Evolutionary conservation across 2,888 invertebrate genomes (phyloP).

Genomic region (Ceriagrion tenellum): DNA sequence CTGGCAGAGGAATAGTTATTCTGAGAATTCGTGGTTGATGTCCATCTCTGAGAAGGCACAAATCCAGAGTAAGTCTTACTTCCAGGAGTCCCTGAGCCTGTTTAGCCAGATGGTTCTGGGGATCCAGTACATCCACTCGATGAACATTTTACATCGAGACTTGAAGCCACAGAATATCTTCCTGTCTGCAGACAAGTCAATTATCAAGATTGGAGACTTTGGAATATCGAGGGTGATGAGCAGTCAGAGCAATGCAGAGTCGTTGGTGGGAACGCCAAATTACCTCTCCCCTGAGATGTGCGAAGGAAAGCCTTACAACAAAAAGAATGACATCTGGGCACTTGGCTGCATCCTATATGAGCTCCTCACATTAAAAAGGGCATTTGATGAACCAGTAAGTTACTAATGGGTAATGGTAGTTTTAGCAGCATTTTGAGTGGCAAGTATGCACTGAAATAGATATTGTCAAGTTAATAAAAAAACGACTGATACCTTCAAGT

Average conservation of each 20-base stretch:
- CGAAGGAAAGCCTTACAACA: conserved; percentile 87
- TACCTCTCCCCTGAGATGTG: conserved; percentile 93
- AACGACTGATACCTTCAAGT: no score
- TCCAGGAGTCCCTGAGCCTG: conserved; percentile 84
- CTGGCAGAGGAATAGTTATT: no score
- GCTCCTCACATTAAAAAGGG: conserved; percentile 86
- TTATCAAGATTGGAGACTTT: conserved; percentile 91
- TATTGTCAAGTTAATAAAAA: no score
- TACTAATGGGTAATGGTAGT: no score
- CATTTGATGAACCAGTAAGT: conserved; percentile 83
- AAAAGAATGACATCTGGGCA: conserved; percentile 92
- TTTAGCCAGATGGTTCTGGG: conserved; percentile 88
- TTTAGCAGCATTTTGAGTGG: no score
- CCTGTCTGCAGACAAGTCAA: conserved; percentile 84
- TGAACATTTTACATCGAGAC: conserved; percentile 90
- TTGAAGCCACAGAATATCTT: conserved; percentile 92
- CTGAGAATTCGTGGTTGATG: no score
- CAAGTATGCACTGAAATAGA: no score
- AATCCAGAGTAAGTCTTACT: conserved; percentile 70
- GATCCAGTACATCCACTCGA: conserved; percentile 88
- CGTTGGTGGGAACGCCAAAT: conserved; percentile 89
- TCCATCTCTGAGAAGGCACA: no score
- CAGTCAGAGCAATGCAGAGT: conserved; percentile 78
- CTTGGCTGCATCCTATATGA: conserved; percentile 92
- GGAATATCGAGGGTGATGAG: conserved; percentile 88